Evolutionary conservation across 2,888 invertebrate species (phyloP), one percentile per base, ranked within the genome.

Genomic region (Cosmopolites sordidus): DNA sequence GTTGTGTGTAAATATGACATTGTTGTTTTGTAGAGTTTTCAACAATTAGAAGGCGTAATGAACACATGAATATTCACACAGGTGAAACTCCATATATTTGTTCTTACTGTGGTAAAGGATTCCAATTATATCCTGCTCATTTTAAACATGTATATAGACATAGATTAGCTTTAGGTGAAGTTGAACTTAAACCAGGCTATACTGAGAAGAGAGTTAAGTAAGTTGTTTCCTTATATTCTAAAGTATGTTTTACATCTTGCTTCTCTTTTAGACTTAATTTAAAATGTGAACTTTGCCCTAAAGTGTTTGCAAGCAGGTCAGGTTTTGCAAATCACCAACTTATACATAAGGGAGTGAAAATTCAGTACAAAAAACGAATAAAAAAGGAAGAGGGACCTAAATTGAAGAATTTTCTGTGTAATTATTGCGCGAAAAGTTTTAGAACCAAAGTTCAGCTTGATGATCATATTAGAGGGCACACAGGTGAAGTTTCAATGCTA

Each of bases 311-410:
- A 9, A 62, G 62, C 39, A 49, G 62, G 46, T 62, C 60, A 2
- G 62, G 62, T 15, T 61, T 54, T 55, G 58, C 59, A 12, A 61
- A 62, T 45, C 62, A 62, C 45, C 57, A 59, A 41, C 56, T 62
- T 5, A 61, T 62, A 6, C 62, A 62, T 43, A 45, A 61, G 51
- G 62, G 62, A 16, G 44, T 58, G 2, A 62, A 62, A 51, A 60
- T 59, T 33, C 51, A 52, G 16, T 59, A 59, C 40, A 59, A 57
- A 50, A 59, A 54, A 41, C 51, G 59, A 8, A 49, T 50, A 2
- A 59, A 57, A 43, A 52, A 56, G 12, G 56, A 48, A 1, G 41
- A 43, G 1, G 56, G 45, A 4, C 53, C 49, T 5, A 59, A 59
- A 47, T 17, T 48, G n/a, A 59, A 59, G 30, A 57, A 57, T 30